A percentile compares a stretch with the other conserved stretches of the same genome.
Evolutionary conservation across 2,888 invertebrate species (phyloP).

Genomic region (Morpho achilles): DNA sequence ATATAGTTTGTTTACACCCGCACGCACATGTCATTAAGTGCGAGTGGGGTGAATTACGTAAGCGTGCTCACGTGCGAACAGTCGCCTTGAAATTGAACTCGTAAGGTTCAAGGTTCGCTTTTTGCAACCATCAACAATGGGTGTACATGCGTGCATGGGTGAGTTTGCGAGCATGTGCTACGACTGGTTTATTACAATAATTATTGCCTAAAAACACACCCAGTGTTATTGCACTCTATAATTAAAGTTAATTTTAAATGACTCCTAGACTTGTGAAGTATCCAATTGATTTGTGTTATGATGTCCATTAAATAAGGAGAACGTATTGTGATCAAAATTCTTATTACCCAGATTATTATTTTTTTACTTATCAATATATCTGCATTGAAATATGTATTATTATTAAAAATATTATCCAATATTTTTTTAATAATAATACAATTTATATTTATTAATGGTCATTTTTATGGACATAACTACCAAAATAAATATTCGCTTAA

Average conservation of each 20-base stretch:
- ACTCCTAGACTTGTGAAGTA: neutral
- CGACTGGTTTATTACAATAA: conserved; percentile 25
- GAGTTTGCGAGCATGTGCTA: conserved; percentile 17
- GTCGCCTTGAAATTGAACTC: conserved; percentile 73
- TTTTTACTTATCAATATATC: too few relatives aligned
- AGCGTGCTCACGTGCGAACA: conserved; percentile 42
- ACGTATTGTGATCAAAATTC: too few relatives aligned
- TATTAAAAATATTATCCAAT: too few relatives aligned
- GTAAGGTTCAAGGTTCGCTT: conserved; percentile 72
- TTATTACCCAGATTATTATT: too few relatives aligned
- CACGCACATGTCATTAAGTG: conserved; percentile 27
- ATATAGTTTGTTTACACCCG: conserved; percentile 27
- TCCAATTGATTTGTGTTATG: neutral
- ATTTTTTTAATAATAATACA: too few relatives aligned
- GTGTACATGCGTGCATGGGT: conserved; percentile 25
- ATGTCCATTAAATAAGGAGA: too few relatives aligned
- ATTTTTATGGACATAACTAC: too few relatives aligned
- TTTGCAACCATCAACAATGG: conserved; percentile 63
- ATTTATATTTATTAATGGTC: too few relatives aligned
- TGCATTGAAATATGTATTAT: too few relatives aligned
- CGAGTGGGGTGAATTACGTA: conserved; percentile 51
- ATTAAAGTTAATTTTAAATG: conserved; percentile 4
- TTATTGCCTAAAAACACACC: conserved; percentile 20
- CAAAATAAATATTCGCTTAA: too few relatives aligned
- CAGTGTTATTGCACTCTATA: conserved; percentile 4